Percentiles rank a stretch among this genome's conserved stretches.
These are phyloP conservation scores for Drosophila prolongata DNA, from an alignment of 2,888 invertebrate genomes.

Conservation along the genomic window DNA sequence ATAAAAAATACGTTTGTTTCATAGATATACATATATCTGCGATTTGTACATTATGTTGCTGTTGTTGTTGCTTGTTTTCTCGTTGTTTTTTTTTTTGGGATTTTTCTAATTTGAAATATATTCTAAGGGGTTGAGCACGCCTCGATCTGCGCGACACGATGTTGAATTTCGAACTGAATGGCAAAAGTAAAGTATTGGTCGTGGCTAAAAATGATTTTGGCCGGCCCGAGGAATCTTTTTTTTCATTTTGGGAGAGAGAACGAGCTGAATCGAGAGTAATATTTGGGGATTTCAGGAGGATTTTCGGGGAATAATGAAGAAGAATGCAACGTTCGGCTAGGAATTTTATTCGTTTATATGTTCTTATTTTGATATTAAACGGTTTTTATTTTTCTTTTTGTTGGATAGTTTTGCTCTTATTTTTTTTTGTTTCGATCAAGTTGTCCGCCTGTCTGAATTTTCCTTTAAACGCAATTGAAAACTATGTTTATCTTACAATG, in stretches of 20 bases:
- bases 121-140: slow-evolving; percentile 19
- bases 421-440: slow-evolving; percentile 51
- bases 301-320: slow-evolving; percentile 6
- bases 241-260: slow-evolving; percentile 26
- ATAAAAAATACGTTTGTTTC: slow-evolving; percentile 50
- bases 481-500: background rate
- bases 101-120: slow-evolving; percentile 30
- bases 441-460: slow-evolving; percentile 39
- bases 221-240: slow-evolving; percentile 51
- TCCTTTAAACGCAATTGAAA: slow-evolving; percentile 34
- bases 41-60: slow-evolving; percentile 57
- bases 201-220: slow-evolving; percentile 73
- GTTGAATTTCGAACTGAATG: slow-evolving; percentile 73
- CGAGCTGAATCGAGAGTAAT: slow-evolving; percentile 40
- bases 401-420: slow-evolving; percentile 10
- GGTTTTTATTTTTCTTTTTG: slow-evolving; percentile 33
- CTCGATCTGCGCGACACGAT: slow-evolving; percentile 67
- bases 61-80: slow-evolving; percentile 33
- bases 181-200: slow-evolving; percentile 50
- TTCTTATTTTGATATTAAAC: slow-evolving; percentile 64
- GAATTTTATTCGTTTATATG: slow-evolving; percentile 63
- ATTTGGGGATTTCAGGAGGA: slow-evolving; percentile 2
- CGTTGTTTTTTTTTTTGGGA: slow-evolving; percentile 22
- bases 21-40: slow-evolving; percentile 47
- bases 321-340: slow-evolving; percentile 46